Percentiles rank a stretch among this genome's conserved stretches.
Evolutionary conservation across 2,888 invertebrate species (phyloP).

Genomic region (Mimumesa dahlbomi): DNA sequence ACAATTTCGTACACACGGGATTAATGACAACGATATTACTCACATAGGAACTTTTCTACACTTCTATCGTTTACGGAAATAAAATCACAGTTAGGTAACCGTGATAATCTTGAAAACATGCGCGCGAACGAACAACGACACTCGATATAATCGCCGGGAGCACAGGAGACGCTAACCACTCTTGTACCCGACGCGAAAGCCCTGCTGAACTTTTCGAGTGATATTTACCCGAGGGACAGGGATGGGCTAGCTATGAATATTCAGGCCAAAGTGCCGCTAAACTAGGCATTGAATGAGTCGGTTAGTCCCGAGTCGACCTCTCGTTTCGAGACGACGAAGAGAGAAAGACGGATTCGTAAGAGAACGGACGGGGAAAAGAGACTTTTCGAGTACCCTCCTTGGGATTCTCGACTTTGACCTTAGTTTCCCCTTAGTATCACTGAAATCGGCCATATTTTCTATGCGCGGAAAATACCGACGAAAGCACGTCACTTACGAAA

Average conservation of each 20-base stretch:
- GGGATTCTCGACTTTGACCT: conserved; percentile 36
- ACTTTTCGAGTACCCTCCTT: conserved; percentile 41
- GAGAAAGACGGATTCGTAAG: conserved; percentile 10
- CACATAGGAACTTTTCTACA: too few species aligned
- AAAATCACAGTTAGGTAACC: neutral
- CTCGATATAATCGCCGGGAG: neutral
- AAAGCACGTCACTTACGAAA: too few species aligned
- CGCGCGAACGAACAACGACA: neutral
- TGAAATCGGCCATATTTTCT: conserved; percentile 6
- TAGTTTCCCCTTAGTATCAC: conserved; percentile 16
- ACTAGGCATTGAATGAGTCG: conserved; percentile 78
- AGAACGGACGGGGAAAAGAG: conserved; percentile 20
- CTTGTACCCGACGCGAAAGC: conserved; percentile 57
- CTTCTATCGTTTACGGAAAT: neutral
- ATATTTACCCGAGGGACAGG: conserved; percentile 75
- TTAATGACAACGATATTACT: too few species aligned
- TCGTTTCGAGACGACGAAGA: conserved; percentile 5
- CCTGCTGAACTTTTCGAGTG: conserved; percentile 76
- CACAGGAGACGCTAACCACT: conserved; percentile 41
- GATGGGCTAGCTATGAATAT: conserved; percentile 77
- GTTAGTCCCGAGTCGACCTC: conserved; percentile 69
- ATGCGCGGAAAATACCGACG: conserved; percentile 3
- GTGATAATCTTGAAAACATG: neutral
- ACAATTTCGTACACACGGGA: too few species aligned
- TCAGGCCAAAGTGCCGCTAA: conserved; percentile 78